Base-by-base conservation (phyloP, 2,113 vertebrate genomes). In the Eidolon helvum region DNA sequence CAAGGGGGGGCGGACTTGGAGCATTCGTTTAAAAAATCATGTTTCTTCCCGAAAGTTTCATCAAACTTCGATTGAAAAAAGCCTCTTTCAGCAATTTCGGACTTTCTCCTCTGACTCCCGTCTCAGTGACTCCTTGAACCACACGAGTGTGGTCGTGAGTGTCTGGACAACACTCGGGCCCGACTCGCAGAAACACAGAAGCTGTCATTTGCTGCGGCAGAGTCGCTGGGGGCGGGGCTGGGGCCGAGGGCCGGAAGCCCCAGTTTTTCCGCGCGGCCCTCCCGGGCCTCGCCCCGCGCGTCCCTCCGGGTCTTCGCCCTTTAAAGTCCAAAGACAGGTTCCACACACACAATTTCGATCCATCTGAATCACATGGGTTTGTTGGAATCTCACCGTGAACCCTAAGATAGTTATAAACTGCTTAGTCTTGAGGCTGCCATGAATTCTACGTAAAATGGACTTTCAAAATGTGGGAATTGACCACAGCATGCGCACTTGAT, bases 1-100 rank as follows among this genome's bases (percentile, higher is more conserved):
- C 5, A 0, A 7, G 57, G 77, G 2, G 10, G 6, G 1, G 28
- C 6, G 5, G 2, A 38, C 3, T 10, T 16, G 2, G 16, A 2
- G 4, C 40, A 16, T 5, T 4, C 45, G 8, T 12, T 45, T 28
- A 55, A 22, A 55, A 45, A 65, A 53, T 0, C 0, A 0, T 4
- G 18, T 24, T 53, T 68, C 82, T 80, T 66, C 74, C 63, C 43
- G 12, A 10, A 55, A 61, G 30, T 18, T 65, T 16, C 26, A 35
- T 7, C 48, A 40, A 45, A 40, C 50, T 40, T 55, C 8, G 26
- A 10, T 15, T 43, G 22, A n/a, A 55, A 65, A 80, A 61, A 53
- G 35, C 16, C 19, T 33, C 35, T 48, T 26, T 18, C 10, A 9
- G 12, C 35, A 9, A 10, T 8, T 28, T 63, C 45, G 55, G 35